A percentile compares a stretch with the other conserved stretches of the same genome.
Evolutionary conservation across 2,113 vertebrate species (phyloP).

Genomic region (Coreoperca whiteheadi): DNA sequence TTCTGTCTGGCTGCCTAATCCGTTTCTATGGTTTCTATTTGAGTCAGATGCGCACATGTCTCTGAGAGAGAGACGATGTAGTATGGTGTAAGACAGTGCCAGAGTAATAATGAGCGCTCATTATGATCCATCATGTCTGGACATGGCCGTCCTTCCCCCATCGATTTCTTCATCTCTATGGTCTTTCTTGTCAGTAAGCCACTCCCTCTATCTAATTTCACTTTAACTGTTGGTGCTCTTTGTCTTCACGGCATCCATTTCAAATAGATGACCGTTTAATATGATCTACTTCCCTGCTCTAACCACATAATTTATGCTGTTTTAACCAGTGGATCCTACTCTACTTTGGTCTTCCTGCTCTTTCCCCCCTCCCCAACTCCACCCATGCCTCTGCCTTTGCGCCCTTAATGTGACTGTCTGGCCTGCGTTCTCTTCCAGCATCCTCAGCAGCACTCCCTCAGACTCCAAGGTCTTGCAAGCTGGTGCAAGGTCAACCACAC

Average conservation of each 20-base stretch:
- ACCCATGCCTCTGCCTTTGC: slow-evolving; percentile 18
- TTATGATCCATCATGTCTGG: slow-evolving; percentile 77
- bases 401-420: slow-evolving; percentile 56
- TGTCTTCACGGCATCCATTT: slow-evolving; percentile 42
- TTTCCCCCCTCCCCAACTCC: not conserved
- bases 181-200: slow-evolving; percentile 63
- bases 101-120: slow-evolving; percentile 65
- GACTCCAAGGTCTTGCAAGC: slow-evolving; percentile 71
- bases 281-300: slow-evolving; percentile 26
- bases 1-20: slow-evolving; percentile 47
- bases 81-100: slow-evolving; percentile 51
- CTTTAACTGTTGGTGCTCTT: slow-evolving; percentile 49
- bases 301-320: slow-evolving; percentile 13
- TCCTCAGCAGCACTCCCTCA: slow-evolving; percentile 60
- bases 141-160: slow-evolving; percentile 67
- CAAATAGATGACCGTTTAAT: slow-evolving; percentile 36
- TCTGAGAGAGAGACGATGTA: slow-evolving; percentile 18
- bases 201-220: slow-evolving; percentile 67
- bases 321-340: slow-evolving; percentile 32
- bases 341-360: slow-evolving; percentile 6
- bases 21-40: slow-evolving; percentile 60
- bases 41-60: slow-evolving; percentile 37
- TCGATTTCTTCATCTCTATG: slow-evolving; percentile 73
- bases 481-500: slow-evolving; percentile 77
- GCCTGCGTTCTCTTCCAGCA: slow-evolving; percentile 46